These are phyloP conservation scores for Piaya cayana DNA, from an alignment of 2,113 vertebrate genomes.

Conservation along the genomic window DNA sequence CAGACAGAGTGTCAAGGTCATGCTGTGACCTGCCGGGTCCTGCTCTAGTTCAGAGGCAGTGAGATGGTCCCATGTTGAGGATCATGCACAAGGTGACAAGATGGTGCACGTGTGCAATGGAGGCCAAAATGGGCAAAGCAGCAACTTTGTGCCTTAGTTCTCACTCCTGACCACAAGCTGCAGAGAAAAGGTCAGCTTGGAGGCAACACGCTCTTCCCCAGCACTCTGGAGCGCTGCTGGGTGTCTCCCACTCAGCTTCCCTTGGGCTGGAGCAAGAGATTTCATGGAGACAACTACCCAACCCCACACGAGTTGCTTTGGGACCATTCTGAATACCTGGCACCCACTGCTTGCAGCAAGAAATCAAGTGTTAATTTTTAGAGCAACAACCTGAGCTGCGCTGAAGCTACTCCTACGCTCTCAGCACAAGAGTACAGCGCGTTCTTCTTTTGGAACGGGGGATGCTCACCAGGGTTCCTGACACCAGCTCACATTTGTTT, in stretches of 20 bases:
- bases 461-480: not conserved
- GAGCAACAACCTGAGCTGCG: not conserved
- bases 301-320: not conserved
- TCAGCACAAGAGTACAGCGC: not conserved
- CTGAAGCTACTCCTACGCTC: slow-evolving; percentile 1
- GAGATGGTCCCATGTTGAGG: not conserved
- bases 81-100: not conserved
- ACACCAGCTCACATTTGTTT: not conserved
- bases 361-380: not conserved
- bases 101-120: slow-evolving; percentile 33
- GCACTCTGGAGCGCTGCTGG: not conserved
- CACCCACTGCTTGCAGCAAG: not conserved
- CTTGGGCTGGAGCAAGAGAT: not conserved
- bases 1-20: fast-evolving
- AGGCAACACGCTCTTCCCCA: not conserved
- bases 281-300: not conserved
- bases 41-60: not conserved
- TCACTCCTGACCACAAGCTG: not conserved
- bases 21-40: not conserved
- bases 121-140: slow-evolving; percentile 12
- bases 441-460: not conserved
- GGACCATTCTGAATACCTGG: not conserved
- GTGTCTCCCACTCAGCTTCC: not conserved
- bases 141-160: not conserved
- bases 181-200: not conserved